Percentiles rank a stretch among this genome's conserved stretches.
Evolutionary conservation across 2,797 vertebrate genomes (phyloP).

Genomic region (Peromyscus eremicus): DNA sequence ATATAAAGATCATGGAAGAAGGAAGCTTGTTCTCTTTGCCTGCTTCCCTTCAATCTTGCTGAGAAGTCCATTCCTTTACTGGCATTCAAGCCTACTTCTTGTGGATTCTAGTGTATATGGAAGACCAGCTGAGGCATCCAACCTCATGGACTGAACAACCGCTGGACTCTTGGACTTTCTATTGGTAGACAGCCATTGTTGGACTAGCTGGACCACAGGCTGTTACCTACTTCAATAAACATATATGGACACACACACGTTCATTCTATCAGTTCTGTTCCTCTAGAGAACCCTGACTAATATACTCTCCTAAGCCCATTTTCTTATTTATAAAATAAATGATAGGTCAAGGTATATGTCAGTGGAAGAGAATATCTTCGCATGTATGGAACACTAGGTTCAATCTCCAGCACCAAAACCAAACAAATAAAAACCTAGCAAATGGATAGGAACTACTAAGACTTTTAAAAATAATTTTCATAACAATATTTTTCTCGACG

Average conservation of each 20-base stretch:
- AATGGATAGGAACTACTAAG: neutral
- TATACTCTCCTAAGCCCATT: neutral
- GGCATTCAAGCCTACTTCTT: neutral
- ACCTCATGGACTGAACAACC: neutral
- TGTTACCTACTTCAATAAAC: neutral
- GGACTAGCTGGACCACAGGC: neutral
- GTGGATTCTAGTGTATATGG: neutral
- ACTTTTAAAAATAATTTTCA: conserved; percentile 44
- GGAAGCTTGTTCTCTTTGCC: neutral
- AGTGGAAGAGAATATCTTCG: neutral
- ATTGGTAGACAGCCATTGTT: neutral
- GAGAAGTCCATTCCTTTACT: neutral
- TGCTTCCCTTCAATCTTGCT: neutral
- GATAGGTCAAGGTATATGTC: neutral
- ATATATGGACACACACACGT: neutral
- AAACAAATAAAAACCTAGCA: conserved; percentile 46
- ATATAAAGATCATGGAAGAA: too few species aligned
- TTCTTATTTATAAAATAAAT: conserved; percentile 68
- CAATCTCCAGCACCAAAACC: neutral
- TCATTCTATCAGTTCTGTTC: neutral
- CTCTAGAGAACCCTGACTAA: neutral
- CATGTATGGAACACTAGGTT: neutral
- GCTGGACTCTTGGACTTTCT: neutral
- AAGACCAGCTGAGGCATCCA: neutral
- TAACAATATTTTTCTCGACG: neutral